A percentile compares a stretch with the other conserved stretches of the same genome.
Conservation (phyloP, 1,140 invertebrate species). For the Drosophila trapezifrons region DNA sequence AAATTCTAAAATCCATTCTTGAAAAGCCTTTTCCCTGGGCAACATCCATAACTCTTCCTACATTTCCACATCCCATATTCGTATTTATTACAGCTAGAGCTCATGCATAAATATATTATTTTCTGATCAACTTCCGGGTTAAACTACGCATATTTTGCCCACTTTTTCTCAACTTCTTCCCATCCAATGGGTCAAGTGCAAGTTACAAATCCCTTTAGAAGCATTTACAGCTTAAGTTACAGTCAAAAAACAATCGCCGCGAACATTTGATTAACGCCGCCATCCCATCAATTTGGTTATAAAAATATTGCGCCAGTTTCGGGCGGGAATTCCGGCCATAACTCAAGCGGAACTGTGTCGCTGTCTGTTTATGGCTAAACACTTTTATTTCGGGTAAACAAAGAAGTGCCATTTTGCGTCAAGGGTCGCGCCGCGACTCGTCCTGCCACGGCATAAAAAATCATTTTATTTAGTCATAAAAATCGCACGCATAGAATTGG, state of each 20-base stretch:
- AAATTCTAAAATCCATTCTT: no score
- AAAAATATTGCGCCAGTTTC: conserved; percentile 44
- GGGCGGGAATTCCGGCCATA: conserved; percentile 40
- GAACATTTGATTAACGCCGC: conserved; percentile 33
- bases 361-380: conserved; percentile 68
- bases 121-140: not conserved
- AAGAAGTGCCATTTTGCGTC: conserved; percentile 72
- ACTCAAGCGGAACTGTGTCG: conserved; percentile 39
- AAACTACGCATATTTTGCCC: no score
- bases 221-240: not conserved
- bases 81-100: no score
- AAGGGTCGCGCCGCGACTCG: conserved; percentile 50
- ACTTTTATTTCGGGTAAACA: conserved; percentile 64
- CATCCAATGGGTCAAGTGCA: not conserved
- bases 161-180: not conserved
- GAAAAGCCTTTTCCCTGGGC: no score
- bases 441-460: conserved; percentile 42
- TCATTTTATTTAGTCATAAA: conserved; percentile 78
- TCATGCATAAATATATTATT: not conserved
- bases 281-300: conserved; percentile 44
- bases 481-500: conserved; percentile 66
- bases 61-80: no score
- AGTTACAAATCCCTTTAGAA: not conserved
- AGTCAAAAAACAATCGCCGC: conserved; percentile 42
- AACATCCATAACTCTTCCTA: no score